Conservation (phyloP, 1,140 invertebrate genomes). For the Halesus radiatus region DNA sequence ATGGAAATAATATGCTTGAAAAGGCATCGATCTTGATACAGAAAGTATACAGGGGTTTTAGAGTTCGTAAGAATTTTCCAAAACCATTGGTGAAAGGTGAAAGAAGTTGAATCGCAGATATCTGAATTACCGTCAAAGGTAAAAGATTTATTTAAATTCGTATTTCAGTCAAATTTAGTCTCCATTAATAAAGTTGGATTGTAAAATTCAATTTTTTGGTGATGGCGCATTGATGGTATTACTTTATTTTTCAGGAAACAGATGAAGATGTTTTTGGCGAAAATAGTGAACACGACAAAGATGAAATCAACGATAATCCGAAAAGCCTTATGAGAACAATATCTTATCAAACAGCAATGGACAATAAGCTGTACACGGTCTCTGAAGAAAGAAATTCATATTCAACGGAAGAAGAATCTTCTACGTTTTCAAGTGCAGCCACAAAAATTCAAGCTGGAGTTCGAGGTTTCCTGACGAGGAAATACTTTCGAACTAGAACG, state of each 20-base stretch:
- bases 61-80: conserved; percentile 30
- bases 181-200: no score
- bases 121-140: no score
- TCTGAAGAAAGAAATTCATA: conserved; percentile 52
- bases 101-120: not conserved
- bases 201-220: no score
- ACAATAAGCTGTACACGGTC: conserved; percentile 46
- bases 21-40: conserved; percentile 52
- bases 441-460: conserved; percentile 57
- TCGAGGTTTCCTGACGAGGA: conserved; percentile 52
- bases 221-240: not conserved
- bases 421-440: conserved; percentile 56
- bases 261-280: not conserved
- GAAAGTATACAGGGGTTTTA: conserved; percentile 52
- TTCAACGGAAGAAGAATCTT: conserved; percentile 55
- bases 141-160: no score
- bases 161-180: no score
- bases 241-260: not conserved
- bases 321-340: conserved; percentile 7
- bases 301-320: not conserved
- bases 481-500: conserved; percentile 53
- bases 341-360: conserved; percentile 25
- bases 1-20: conserved; percentile 33
- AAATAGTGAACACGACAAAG: not conserved
- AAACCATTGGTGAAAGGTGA: not conserved